Evolutionary conservation across 1,140 invertebrate species (phyloP), one percentile per base, ranked within the genome.

Genomic region (Helicoverpa armigera): DNA sequence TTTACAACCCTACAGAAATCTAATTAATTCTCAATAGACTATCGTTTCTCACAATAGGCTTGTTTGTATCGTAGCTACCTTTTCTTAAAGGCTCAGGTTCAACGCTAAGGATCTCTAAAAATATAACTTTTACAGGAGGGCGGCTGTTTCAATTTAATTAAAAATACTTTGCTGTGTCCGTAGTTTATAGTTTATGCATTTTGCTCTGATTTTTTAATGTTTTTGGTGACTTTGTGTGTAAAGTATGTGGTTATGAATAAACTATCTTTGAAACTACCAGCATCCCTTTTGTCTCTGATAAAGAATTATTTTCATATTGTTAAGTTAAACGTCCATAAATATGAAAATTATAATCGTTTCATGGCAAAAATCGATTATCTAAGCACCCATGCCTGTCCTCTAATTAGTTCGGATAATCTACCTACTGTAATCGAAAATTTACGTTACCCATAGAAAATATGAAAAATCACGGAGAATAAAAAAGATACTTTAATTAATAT

Each of bases 101-200:
- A 11, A 16, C 35, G 12, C 31, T 29, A 53, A 53, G 67, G 67
- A 70, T 70, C 67, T 53, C 67, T 53, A 72, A 72, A 72, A 72
- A 72, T 72, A 72, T 54, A 54, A 53, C 69, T 72, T 29, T 16
- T 43, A 31, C 61, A 35, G 69, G 10, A 29, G 14, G 53, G 43
- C 48, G n/a, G 60, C 60, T 4, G 43, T 54, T 53, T 65, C 67
- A 80, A 80, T 80, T 72, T 80, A 80, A 80, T 80, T 80, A 80
- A 80, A 80, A 80, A 73, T 73, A 63, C 58, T 73, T 69, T 18
- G 61, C 51, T 75, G 16, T 75, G 35, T 29, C 13, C 29, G 35
- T 23, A 16, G 54, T 18, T 75, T 60, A 43, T 50, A 11, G 72
- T 48, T 56, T 73, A 13, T 54, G 53, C 23, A 16, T 48, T 74